Percentiles rank a stretch among this genome's conserved stretches.
These are phyloP conservation scores for Callinectes sapidus DNA, from an alignment of 2,888 invertebrate species.

Conservation along the genomic window DNA sequence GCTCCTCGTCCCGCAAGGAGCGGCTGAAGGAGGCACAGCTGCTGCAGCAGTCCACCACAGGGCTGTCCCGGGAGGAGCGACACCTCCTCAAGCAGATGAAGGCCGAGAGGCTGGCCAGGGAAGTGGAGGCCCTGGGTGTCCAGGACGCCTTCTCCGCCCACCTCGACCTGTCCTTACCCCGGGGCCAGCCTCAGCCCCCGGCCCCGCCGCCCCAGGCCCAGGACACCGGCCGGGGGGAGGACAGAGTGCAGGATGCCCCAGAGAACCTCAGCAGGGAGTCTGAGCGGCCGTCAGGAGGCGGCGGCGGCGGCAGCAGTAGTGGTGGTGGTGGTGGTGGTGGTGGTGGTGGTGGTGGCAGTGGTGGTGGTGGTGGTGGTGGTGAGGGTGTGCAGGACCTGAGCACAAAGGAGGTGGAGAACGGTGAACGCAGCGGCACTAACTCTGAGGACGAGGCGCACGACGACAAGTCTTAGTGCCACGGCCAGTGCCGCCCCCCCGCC, in stretches of 20 bases:
- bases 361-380: conserved; percentile 18
- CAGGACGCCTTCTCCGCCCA: conserved; percentile 60
- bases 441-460: conserved; percentile 62
- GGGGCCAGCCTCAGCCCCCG: not conserved
- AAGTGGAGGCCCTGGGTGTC: conserved; percentile 62
- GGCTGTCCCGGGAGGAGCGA: conserved; percentile 74
- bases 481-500: conserved; percentile 26
- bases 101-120: conserved; percentile 74
- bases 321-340: not conserved
- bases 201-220: not conserved
- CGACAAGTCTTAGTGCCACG: conserved; percentile 65
- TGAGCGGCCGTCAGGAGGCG: conserved; percentile 28
- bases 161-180: conserved; percentile 58
- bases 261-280: conserved; percentile 58
- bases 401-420: conserved; percentile 69
- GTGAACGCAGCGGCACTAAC: conserved; percentile 58
- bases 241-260: conserved; percentile 46
- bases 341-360: not conserved
- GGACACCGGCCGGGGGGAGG: not conserved
- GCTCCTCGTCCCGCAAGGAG: conserved; percentile 56
- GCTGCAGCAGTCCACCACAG: conserved; percentile 63
- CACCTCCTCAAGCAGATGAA: conserved; percentile 74
- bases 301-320: conserved; percentile 14
- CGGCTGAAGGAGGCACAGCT: conserved; percentile 63
- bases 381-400: conserved; percentile 61